A percentile compares a stretch with the other conserved stretches of the same genome.
Evolutionary conservation across 2,113 vertebrate species (phyloP).

Genomic region (Nesoenas mayeri): DNA sequence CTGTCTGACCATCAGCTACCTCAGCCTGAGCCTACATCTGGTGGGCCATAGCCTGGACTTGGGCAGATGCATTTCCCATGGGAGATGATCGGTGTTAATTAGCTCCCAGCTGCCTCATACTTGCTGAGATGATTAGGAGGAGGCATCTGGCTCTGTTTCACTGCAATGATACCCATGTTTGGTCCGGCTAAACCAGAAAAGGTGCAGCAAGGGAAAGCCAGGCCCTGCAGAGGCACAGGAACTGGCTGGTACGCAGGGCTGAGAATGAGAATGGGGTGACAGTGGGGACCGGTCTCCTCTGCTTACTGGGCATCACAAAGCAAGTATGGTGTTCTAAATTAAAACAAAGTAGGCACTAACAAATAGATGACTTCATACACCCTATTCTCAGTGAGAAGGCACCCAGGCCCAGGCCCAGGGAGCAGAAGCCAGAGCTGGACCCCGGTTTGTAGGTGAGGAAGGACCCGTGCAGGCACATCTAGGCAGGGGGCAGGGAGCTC

Average conservation of each 20-base stretch:
- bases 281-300: background rate
- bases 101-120: background rate
- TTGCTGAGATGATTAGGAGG: background rate
- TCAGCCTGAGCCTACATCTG: background rate
- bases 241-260: background rate
- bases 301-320: background rate
- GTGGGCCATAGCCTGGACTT: background rate
- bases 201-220: background rate
- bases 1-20: background rate
- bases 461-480: background rate
- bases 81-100: background rate
- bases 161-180: background rate
- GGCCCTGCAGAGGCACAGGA: background rate
- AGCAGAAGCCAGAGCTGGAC: background rate
- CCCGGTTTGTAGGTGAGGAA: background rate
- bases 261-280: background rate
- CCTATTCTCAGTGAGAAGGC: background rate
- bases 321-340: background rate
- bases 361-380: background rate
- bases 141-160: rapidly evolving
- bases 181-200: background rate
- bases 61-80: background rate
- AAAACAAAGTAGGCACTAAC: background rate
- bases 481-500: background rate
- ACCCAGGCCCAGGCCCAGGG: background rate